Base-by-base conservation (phyloP, 2,113 vertebrate genomes). In the Egretta garzetta region DNA sequence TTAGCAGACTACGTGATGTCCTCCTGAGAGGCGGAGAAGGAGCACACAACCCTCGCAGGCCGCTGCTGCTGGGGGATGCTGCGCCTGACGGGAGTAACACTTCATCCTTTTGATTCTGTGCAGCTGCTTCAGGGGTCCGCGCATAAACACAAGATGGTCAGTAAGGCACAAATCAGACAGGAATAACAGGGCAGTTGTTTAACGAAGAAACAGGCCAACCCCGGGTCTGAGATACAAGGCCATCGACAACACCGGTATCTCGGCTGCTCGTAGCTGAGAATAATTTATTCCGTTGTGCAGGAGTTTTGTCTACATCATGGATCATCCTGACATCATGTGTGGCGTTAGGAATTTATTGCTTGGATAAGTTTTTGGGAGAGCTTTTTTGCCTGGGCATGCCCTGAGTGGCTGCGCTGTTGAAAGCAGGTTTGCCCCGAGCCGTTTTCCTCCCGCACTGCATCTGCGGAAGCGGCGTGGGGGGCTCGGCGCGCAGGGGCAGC, bases 51-150 rank as follows among this genome's bases (percentile, higher is more conserved):
- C 47, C 15, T 11, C 1, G 4, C 15, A 2, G 0, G 2, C 37
- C 4, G 16, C 66, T 2, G 3, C 45, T 17, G 14, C 3, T 5
- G 45, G 59, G 87, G 56, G 11, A 14, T 6, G 4, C 22, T 3
- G 6, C 22, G 0, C 37, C 14, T 8, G 9, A 2, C 3, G 1
- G 0, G 23, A 32, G 35, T 10, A 1, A 1, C 2, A 8, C 9
- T 41, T 50, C 17, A 24, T 22, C 41, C 43, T 50, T 35, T 39
- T 6, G 1, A 0, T 9, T 37, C 39, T 27, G 2, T 23, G 53
- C 58, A 20, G 53, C 85, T 56, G 1, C 49, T 41, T 41, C 41
- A 33, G 37, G 0, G 16, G 17, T 7, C 43, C 20, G 2, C 2
- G 2, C 6, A 39, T 33, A 45, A 45, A 20, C 6, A 32, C 5